A percentile compares a stretch with the other conserved stretches of the same genome.
These are phyloP conservation scores for Tethea ocularis DNA, from an alignment of 2,888 invertebrate genomes.

Conservation along the genomic window DNA sequence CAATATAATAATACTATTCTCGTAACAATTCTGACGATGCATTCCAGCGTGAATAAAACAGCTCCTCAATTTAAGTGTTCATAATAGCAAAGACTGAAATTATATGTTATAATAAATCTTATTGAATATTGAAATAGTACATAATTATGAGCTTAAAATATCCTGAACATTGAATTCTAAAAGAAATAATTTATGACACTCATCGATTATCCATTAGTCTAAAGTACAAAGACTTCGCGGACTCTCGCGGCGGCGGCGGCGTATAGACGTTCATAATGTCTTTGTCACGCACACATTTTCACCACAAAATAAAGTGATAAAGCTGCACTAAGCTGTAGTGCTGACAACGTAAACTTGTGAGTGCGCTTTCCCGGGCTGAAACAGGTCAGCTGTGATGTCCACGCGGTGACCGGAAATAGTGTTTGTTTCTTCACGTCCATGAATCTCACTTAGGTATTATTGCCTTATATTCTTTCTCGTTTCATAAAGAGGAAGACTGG, in stretches of 20 bases:
- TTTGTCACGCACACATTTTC: background rate
- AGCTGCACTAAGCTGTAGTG: background rate
- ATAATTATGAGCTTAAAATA: background rate
- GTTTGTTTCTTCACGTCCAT: conserved; percentile 46
- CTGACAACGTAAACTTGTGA: background rate
- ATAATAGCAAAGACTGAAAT: too few species aligned
- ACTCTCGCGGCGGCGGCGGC: too few species aligned
- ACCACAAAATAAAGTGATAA: background rate
- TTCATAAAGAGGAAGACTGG: too few species aligned
- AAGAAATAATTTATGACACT: background rate
- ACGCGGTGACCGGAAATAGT: conserved; percentile 63
- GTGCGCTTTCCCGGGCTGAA: conserved; percentile 30
- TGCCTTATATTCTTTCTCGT: background rate
- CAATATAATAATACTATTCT: background rate
- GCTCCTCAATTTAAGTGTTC: background rate
- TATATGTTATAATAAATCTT: too few species aligned
- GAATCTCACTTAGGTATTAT: conserved; percentile 20
- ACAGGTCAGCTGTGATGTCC: conserved; percentile 56
- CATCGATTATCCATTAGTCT: background rate
- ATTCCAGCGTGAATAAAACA: background rate
- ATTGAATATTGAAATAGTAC: background rate
- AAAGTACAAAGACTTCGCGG: background rate
- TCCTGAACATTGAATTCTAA: too few species aligned
- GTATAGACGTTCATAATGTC: background rate
- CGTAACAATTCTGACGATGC: background rate